phyloP scores from a whole-genome alignment of 1,140 invertebrate species.

The Arctopsyche grandis region DNA sequence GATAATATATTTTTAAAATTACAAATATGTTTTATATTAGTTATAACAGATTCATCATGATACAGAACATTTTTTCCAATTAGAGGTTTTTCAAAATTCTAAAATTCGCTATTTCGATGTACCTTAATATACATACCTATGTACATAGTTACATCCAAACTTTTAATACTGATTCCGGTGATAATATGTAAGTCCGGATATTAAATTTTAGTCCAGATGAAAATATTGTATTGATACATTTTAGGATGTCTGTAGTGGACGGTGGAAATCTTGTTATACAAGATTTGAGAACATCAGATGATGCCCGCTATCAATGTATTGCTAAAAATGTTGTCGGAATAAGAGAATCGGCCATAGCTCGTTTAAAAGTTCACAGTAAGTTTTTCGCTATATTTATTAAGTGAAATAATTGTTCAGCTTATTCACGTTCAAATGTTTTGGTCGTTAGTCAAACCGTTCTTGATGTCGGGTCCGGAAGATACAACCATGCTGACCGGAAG shows the following conservation, averaged over 20 bases:
- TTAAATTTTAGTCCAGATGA: not conserved
- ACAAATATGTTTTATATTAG: too few relatives aligned
- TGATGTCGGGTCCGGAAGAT: conserved; percentile 82
- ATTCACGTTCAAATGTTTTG: conserved; percentile 56
- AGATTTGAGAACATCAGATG: conserved; percentile 81
- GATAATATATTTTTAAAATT: too few relatives aligned
- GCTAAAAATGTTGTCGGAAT: conserved; percentile 88
- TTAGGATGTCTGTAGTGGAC: conserved; percentile 80
- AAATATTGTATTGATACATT: not conserved
- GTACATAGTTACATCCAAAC: too few relatives aligned
- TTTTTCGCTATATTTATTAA: conserved; percentile 37
- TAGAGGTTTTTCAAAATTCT: too few relatives aligned
- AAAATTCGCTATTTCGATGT: too few relatives aligned
- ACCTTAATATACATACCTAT: too few relatives aligned
- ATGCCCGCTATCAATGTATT: conserved; percentile 86
- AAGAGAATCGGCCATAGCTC: conserved; percentile 78
- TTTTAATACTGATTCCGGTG: too few relatives aligned
- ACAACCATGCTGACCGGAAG: conserved; percentile 75
- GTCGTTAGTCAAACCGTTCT: conserved; percentile 80
- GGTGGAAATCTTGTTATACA: conserved; percentile 86
- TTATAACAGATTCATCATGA: too few relatives aligned
- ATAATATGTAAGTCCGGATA: too few relatives aligned
- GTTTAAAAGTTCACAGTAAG: conserved; percentile 85
- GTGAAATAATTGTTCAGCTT: conserved; percentile 51
- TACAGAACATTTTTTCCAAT: too few relatives aligned